phyloP scores from a whole-genome alignment of 1,140 invertebrate genomes.

The Diprion similis region DNA sequence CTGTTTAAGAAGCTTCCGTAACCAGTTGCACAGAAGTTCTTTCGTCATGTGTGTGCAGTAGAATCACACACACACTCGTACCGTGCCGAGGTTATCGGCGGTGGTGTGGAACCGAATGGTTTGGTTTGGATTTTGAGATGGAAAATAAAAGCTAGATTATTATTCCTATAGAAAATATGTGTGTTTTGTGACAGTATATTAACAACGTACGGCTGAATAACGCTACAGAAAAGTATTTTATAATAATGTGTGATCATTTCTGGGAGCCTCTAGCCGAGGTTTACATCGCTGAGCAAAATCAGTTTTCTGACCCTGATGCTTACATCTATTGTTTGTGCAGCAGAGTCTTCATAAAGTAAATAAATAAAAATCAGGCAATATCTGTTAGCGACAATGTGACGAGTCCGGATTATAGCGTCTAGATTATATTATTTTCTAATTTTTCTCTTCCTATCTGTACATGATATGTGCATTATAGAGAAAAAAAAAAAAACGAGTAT shows the following conservation, averaged over 20 bases:
- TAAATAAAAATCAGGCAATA: neutral
- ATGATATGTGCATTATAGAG: no score
- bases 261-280: slow-evolving; percentile 57
- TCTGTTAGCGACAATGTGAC: neutral
- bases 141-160: no score
- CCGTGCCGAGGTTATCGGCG: no score
- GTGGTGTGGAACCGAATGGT: no score
- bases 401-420: neutral
- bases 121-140: no score
- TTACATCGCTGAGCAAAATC: slow-evolving; percentile 48
- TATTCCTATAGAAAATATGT: slow-evolving; percentile 28
- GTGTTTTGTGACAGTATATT: slow-evolving; percentile 36
- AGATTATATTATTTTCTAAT: neutral
- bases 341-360: slow-evolving; percentile 38
- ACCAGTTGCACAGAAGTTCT: no score
- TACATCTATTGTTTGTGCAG: slow-evolving; percentile 41
- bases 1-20: no score
- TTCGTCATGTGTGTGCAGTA: no score
- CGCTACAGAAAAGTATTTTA: slow-evolving; percentile 11
- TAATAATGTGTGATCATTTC: slow-evolving; percentile 49
- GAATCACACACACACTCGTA: no score
- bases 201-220: slow-evolving; percentile 17
- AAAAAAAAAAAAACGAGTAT: neutral
- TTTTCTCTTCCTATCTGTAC: neutral
- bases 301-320: slow-evolving; percentile 40